phyloP scores from a whole-genome alignment of 2,797 vertebrate species.

The Mormyrops attenuatus region DNA sequence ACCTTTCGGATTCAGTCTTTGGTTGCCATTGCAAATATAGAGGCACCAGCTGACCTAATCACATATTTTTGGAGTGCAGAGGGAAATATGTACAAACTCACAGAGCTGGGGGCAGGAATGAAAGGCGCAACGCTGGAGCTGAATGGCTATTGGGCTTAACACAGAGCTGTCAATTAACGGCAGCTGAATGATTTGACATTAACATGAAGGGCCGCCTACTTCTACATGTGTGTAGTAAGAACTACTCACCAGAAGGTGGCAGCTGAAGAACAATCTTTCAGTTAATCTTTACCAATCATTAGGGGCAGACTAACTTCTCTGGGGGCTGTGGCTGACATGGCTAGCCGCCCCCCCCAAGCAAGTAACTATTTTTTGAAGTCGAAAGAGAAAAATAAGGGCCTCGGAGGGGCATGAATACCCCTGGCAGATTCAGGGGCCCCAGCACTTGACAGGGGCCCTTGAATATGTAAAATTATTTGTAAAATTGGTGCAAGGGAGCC shows the following conservation, averaged over 20 bases:
- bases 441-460: background rate
- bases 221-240: background rate
- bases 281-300: background rate
- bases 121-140: background rate
- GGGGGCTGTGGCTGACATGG: background rate
- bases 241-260: slow-evolving; percentile 54
- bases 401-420: background rate
- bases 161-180: background rate
- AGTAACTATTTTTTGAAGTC: background rate
- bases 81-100: background rate
- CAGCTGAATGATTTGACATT: background rate
- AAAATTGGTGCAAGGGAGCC: background rate
- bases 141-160: background rate
- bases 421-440: background rate
- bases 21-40: background rate
- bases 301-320: background rate
- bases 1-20: background rate
- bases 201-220: background rate
- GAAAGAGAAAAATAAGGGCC: background rate
- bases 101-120: background rate
- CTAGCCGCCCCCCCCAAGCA: background rate
- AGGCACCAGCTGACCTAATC: background rate
- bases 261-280: slow-evolving; percentile 35
- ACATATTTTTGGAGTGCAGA: background rate
- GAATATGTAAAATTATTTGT: background rate